Percentiles rank a stretch among this genome's conserved stretches.
These are phyloP conservation scores for Setipinna tenuifilis DNA, from an alignment of 2,797 vertebrate species.

Conservation along the genomic window DNA sequence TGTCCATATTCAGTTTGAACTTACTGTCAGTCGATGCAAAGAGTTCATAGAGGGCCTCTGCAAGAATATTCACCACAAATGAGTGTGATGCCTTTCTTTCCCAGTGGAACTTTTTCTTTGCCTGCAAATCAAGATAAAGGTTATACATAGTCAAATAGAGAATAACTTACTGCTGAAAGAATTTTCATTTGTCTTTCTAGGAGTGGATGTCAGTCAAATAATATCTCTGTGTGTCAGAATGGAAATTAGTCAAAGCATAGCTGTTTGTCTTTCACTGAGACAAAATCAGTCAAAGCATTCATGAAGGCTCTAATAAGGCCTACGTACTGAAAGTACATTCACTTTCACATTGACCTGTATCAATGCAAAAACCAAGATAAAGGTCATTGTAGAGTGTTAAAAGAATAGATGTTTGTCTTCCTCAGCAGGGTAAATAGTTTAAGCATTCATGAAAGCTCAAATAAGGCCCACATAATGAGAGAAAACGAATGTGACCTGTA, in stretches of 20 bases:
- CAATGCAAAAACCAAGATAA: no score
- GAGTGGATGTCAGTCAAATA: no score
- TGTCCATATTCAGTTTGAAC: slow-evolving; percentile 32
- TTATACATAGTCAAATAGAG: neutral
- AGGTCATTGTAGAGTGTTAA: no score
- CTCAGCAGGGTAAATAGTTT: neutral
- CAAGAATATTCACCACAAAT: slow-evolving; percentile 96
- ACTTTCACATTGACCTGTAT: no score
- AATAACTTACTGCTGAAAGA: neutral
- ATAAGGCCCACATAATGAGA: neutral
- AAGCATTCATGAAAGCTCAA: neutral
- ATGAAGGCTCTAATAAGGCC: no score
- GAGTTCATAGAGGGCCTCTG: slow-evolving; percentile 95
- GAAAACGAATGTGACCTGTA: slow-evolving; percentile 75
- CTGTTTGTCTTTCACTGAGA: neutral
- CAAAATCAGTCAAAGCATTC: neutral
- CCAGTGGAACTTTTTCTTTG: slow-evolving; percentile 96
- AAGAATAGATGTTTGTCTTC: neutral
- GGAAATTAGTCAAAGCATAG: no score
- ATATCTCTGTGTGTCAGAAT: no score
- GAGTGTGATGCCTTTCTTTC: slow-evolving; percentile 93
- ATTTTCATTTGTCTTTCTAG: neutral
- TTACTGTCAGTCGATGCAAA: slow-evolving; percentile 92
- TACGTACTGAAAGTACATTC: neutral
- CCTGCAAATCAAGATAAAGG: slow-evolving; percentile 73